A percentile compares a stretch with the other conserved stretches of the same genome.
These are phyloP conservation scores for Sebastes matsubarae DNA, from an alignment of 2,797 vertebrate genomes.

Conservation along the genomic window DNA sequence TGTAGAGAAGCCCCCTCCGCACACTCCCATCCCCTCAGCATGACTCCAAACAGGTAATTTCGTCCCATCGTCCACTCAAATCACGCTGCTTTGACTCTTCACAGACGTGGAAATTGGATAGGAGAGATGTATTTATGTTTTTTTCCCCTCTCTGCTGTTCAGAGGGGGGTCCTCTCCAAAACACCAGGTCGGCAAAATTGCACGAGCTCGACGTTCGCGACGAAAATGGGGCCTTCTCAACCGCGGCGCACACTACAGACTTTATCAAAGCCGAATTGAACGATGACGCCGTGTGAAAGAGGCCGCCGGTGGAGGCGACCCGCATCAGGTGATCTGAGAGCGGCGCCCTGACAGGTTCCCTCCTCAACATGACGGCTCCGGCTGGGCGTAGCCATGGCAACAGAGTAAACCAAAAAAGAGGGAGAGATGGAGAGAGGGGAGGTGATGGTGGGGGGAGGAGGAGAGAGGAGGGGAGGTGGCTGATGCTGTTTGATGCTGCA, in stretches of 20 bases:
- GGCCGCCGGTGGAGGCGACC: constrained; percentile 61
- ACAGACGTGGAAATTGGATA: constrained; percentile 72
- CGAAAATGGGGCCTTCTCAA: constrained; percentile 21
- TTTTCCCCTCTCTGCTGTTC: constrained; percentile 3
- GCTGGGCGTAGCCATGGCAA: constrained; percentile 81
- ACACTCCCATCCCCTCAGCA: constrained; percentile 40
- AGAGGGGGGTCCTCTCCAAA: constrained; percentile 40
- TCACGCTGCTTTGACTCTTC: constrained; percentile 68
- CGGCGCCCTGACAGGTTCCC: constrained; percentile 72
- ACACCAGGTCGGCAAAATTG: constrained; percentile 58
- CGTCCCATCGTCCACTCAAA: constrained; percentile 68
- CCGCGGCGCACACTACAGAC: constrained; percentile 22
- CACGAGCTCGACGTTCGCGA: constrained; percentile 14
- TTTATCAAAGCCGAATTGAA: constrained; percentile 80
- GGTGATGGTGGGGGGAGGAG: constrained; percentile 31
- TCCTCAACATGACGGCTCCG: constrained; percentile 58
- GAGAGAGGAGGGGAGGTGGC: constrained; percentile 21
- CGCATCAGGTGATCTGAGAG: constrained; percentile 78
- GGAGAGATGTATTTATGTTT: constrained; percentile 66
- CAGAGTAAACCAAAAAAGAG: constrained; percentile 78
- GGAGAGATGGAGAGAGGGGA: constrained; percentile 58
- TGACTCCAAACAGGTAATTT: constrained; percentile 72
- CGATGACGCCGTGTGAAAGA: constrained; percentile 55
- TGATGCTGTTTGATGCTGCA: constrained; percentile 84
- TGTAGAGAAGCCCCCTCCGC: constrained; percentile 37